Evolutionary conservation across 92 coral and sea anemone genomes (phyloP).

Genomic region (Phymanthus crucifer): DNA sequence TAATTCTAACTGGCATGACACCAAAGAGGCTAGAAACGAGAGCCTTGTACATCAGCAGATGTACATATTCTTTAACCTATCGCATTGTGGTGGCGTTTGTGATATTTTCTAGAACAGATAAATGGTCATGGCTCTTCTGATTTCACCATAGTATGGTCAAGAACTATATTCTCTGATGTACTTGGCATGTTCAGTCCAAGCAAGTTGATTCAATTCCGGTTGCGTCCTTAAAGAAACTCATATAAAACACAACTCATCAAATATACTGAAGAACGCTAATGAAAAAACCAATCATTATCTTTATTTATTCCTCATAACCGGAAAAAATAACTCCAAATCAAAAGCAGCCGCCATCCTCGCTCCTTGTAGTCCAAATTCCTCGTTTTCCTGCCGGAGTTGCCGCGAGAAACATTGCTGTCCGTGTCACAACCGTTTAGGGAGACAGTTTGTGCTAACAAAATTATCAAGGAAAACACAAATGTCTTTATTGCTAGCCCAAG

Average conservation of each 20-base stretch:
- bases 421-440: neutral
- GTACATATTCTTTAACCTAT: neutral
- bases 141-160: neutral
- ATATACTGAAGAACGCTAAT: neutral
- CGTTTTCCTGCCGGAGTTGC: neutral
- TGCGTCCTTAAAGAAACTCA: neutral
- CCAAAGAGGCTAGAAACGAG: neutral
- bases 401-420: neutral
- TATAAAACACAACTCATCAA: neutral
- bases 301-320: neutral
- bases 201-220: neutral
- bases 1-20: neutral
- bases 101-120: neutral
- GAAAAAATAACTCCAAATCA: neutral
- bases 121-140: neutral
- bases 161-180: neutral
- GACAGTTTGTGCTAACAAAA: neutral
- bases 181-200: neutral
- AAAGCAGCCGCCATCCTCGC: neutral
- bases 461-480: neutral
- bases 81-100: neutral
- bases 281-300: neutral
- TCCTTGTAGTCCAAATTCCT: neutral
- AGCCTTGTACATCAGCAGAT: neutral
- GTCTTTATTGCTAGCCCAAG: neutral